These are phyloP conservation scores for Acronicta alni DNA, from an alignment of 2,888 invertebrate genomes.

Conservation along the genomic window DNA sequence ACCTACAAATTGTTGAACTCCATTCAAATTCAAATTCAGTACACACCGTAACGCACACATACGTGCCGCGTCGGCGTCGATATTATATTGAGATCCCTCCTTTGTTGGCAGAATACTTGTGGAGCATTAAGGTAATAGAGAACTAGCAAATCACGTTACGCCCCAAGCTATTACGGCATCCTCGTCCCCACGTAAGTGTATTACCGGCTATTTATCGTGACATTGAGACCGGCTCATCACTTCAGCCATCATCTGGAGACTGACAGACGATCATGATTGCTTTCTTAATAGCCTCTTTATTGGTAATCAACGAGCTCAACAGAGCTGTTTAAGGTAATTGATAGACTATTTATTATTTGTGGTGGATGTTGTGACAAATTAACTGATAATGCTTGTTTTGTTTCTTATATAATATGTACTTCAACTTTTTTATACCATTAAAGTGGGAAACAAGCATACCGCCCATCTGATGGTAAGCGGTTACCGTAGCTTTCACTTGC, in stretches of 20 bases:
- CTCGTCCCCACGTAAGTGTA: constrained; percentile 78
- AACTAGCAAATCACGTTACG: constrained; percentile 83
- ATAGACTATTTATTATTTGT: constrained; percentile 38
- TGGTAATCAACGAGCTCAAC: constrained; percentile 59
- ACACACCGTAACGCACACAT: constrained; percentile 63
- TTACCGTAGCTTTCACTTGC: too few species aligned
- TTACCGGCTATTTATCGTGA: constrained; percentile 84
- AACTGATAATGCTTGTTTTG: constrained; percentile 4
- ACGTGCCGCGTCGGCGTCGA: constrained; percentile 66
- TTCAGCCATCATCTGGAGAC: constrained; percentile 61
- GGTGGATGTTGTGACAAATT: constrained; percentile 7
- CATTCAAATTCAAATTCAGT: constrained; percentile 70
- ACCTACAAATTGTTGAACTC: constrained; percentile 52
- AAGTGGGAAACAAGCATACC: too few species aligned
- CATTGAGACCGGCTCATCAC: constrained; percentile 76
- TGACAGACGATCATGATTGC: constrained; percentile 65
- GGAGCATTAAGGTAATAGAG: constrained; percentile 81
- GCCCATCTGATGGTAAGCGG: too few species aligned
- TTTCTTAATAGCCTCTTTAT: constrained; percentile 61
- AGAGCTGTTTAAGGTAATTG: constrained; percentile 43
- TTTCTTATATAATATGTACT: not conserved
- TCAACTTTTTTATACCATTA: not conserved
- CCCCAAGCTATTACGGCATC: constrained; percentile 76
- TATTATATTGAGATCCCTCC: constrained; percentile 80
- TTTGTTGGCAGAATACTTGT: constrained; percentile 82